Evolutionary conservation across 2,113 vertebrate species (phyloP), one percentile per base, ranked within the genome.

Genomic region (Reinhardtius hippoglossoides): DNA sequence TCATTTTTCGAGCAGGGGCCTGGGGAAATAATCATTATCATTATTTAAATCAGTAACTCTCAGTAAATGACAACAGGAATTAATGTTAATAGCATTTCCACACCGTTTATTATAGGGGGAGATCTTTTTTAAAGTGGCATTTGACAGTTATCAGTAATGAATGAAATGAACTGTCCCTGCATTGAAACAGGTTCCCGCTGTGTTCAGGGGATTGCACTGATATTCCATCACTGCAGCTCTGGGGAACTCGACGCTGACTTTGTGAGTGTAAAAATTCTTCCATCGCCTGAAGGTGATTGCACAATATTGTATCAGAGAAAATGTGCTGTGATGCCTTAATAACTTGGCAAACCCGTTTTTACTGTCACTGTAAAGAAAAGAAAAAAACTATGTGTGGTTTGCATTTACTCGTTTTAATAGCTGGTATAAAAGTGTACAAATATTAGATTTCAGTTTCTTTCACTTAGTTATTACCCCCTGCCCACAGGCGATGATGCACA

Each of bases 181-280:
- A 10, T 24, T 73, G 55, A 66, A 83, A 73, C 26, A 31, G 40
- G 14, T 62, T 61, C 27, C 65, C 70, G 61, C 80, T 69, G 76
- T 16, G 67, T 71, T 76, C 44, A 70, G 50, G 26, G 66, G 82
- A 83, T 85, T 86, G 80, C 73, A 60, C 61, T 88, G 66, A 71
- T 40, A 76, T 87, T 87, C 78, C 82, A 84, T 89, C 76, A 83
- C 48, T 81, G 52, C 76, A 69, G 75, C 80, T 79, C 72, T 48
- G 44, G 82, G 78, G 73, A 85, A 44, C 60, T 73, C 15, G 24
- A 76, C 21, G 54, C 72, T 82, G 57, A 76, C 68, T 83, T 88
- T 74, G 77, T 87, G 67, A 80, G 62, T 58, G 81, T 67, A 20
- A 44, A 82, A 69, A 78, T 77, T 14, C 71, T 62, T 74, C 52